Percentiles rank a stretch among this genome's conserved stretches.
phyloP scores from a whole-genome alignment of 2,113 vertebrate species.

The Cololabis saira region DNA sequence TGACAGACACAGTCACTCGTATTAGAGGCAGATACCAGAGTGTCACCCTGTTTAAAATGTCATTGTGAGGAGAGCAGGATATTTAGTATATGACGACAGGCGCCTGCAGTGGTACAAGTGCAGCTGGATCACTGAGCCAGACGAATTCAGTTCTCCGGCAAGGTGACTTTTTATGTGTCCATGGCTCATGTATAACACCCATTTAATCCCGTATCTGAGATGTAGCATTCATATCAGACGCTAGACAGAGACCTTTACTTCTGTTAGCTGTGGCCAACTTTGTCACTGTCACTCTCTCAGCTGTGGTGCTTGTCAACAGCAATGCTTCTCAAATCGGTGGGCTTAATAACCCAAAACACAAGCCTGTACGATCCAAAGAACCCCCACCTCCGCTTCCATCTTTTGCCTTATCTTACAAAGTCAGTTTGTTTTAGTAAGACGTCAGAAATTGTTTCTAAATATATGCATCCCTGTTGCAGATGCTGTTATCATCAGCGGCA shows the following conservation, averaged over 20 bases:
- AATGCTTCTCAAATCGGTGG: slow-evolving; percentile 33
- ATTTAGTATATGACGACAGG: slow-evolving; percentile 30
- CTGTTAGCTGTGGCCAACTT: slow-evolving; percentile 57
- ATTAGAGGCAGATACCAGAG: slow-evolving; percentile 27
- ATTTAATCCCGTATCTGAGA: slow-evolving; percentile 46
- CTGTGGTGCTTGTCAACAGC: slow-evolving; percentile 41
- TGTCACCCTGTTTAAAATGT: slow-evolving; percentile 33
- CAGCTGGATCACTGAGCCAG: slow-evolving; percentile 39
- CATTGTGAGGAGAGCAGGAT: slow-evolving; percentile 31
- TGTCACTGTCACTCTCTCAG: slow-evolving; percentile 61
- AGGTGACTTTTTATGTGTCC: slow-evolving; percentile 54
- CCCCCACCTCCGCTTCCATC: slow-evolving; percentile 12
- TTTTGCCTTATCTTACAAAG: slow-evolving; percentile 68
- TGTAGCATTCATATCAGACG: slow-evolving; percentile 47
- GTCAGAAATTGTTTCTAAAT: slow-evolving; percentile 45
- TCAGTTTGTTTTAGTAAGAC: slow-evolving; percentile 53
- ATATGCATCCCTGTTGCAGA: slow-evolving; percentile 41
- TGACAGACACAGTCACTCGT: slow-evolving; percentile 26
- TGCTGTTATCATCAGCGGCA: slow-evolving; percentile 62
- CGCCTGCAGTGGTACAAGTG: slow-evolving; percentile 26
- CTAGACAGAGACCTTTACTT: slow-evolving; percentile 54
- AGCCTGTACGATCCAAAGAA: slow-evolving; percentile 49
- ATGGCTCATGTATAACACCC: slow-evolving; percentile 36
- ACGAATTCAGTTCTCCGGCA: slow-evolving; percentile 48
- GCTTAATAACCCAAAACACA: slow-evolving; percentile 67